Evolutionary conservation across 1,140 invertebrate species (phyloP), one percentile per base, ranked within the genome.

Genomic region (Lethocerus indicus): DNA sequence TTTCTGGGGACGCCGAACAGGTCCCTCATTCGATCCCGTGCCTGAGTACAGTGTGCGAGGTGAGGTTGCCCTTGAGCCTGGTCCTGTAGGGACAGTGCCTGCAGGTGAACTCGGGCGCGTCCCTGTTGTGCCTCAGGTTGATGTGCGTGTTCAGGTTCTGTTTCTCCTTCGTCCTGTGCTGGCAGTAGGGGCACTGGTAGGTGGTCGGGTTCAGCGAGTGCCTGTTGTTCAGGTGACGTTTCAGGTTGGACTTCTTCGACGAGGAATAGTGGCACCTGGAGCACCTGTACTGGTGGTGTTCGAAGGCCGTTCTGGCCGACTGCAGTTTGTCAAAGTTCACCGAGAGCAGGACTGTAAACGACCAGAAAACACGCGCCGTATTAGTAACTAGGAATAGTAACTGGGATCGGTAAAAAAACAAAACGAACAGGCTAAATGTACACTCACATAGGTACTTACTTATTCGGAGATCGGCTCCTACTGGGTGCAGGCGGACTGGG

Each of bases 151-250:
- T 50, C 14, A 50, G 32, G 44, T 50, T 43, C 27, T 20, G 27
- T 29, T 50, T 50, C n/a, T n/a, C 27, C 35, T 43, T 50, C 23
- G 27, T 43, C 25, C 41, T 52, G 13, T 54, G 47, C 37, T 32
- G 47, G 28, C 49, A 50, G 16, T 43, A 20, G 23, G 18, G 25
- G 18, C 70, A 67, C 42, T 63, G 63, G 41, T 67, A 65, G 45
- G 67, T 64, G 0, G 71, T 71, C 68, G 67, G n/a, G n/a, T n/a
- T n/a, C n/a, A n/a, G n/a, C n/a, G n/a, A n/a, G 49, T 75, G 73
- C 39, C 70, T 71, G 2, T 70, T 63, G 24, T 65, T 61, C 28
- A 74, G 71, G 56, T 75, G 72, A n/a, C 71, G 60, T n/a, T 71
- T 58, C 61, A 70, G 69, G 42, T 74, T 71, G 2, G 67, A 68